Evolutionary conservation across 2,797 vertebrate genomes (phyloP), one percentile per base, ranked within the genome.

Genomic region (Thunnus albacares): DNA sequence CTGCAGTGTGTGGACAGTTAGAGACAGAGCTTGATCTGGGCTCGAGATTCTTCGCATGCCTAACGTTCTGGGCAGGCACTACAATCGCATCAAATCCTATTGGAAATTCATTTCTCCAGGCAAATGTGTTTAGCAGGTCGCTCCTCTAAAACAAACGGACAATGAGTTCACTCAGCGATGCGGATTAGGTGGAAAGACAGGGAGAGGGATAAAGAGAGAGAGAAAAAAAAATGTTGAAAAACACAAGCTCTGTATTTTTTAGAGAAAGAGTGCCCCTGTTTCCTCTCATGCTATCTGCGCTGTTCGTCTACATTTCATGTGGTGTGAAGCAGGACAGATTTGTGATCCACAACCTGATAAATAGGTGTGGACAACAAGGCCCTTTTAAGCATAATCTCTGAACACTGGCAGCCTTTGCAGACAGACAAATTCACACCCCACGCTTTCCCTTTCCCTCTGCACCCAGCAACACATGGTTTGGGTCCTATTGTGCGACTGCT

Each of bases 121-220:
- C 84, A 93, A 94, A 93, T 93, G 85, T 83, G 75, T 93, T 92
- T 92, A 85, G 79, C 92, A 91, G 88, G 88, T 84, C 11, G 76
- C 77, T 73, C 47, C 62, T 78, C 86, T 89, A 83, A 90, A 86
- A 90, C 70, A 82, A 87, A 90, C 68, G 82, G 83, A 91, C 88
- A 90, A 84, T 81, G 85, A 90, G 88, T 92, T 94, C 89, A 91
- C 79, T 91, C 86, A 77, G 79, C 51, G 77, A 86, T 64, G 77
- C n/a, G 71, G 87, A 83, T 83, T 79, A 81, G 83, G 75, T 66
- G 75, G 82, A 85, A 62, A 82, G 67, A 71, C 51, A 62, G 17
- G 28, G 66, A 56, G 63, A 43, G 14, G 6, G 61, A 28, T 33
- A 18, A 20, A 33, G 26, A 20, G 51, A 64, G 73, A n/a, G 35